A percentile compares a stretch with the other conserved stretches of the same genome.
Evolutionary conservation across 2,888 invertebrate genomes (phyloP).

Genomic region (Petrolisthes cinctipes): DNA sequence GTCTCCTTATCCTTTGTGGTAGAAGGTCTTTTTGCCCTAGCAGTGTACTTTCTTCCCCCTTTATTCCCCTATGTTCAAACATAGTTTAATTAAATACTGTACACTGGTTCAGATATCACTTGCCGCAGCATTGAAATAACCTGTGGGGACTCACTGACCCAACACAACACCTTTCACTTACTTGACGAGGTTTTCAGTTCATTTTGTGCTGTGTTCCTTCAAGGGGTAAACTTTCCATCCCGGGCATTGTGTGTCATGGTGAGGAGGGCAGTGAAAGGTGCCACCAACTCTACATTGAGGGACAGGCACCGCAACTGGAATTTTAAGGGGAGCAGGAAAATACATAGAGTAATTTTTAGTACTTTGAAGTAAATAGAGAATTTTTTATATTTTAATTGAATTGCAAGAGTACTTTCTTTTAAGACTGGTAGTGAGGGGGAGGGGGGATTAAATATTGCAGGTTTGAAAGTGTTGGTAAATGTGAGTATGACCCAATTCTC

Average conservation of each 20-base stretch:
- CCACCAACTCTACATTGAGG: conserved; percentile 28
- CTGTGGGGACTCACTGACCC: no score
- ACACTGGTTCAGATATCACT: no score
- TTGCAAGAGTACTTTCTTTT: no score
- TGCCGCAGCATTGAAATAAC: no score
- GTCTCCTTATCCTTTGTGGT: no score
- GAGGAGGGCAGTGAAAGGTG: conserved; percentile 36
- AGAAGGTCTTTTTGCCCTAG: no score
- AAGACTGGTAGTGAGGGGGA: neutral
- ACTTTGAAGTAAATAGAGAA: neutral
- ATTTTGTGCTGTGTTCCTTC: neutral
- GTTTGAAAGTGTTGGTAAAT: neutral
- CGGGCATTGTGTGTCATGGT: conserved; percentile 45
- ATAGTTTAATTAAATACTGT: no score
- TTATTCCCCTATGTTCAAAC: no score
- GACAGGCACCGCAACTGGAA: conserved; percentile 40
- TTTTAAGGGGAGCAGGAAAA: neutral
- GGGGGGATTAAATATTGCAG: neutral
- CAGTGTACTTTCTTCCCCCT: no score
- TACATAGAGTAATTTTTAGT: neutral
- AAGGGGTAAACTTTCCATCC: conserved; percentile 45
- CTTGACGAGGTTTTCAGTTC: no score
- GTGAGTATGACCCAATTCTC: neutral
- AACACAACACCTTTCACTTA: no score
- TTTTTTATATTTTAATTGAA: neutral